phyloP scores from a whole-genome alignment of 2,113 vertebrate genomes.

The Indicator indicator region DNA sequence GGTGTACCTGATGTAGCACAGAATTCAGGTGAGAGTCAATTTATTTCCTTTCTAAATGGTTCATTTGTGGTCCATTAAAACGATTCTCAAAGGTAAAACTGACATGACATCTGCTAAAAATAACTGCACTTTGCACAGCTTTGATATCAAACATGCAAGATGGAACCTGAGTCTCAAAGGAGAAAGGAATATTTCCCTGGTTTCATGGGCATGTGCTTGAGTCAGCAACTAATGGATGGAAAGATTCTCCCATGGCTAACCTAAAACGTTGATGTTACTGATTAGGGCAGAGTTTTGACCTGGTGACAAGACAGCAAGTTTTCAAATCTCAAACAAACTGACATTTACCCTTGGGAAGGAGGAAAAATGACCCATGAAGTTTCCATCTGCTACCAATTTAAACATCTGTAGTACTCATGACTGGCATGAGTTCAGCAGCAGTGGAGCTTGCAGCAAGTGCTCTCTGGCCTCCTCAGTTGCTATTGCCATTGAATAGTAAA shows the following conservation, averaged over 20 bases:
- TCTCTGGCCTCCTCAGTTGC: slow-evolving; percentile 8
- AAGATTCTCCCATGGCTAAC: slow-evolving; percentile 4
- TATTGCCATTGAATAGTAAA: neutral
- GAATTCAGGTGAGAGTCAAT: neutral
- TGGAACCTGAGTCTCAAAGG: neutral
- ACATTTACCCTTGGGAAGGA: slow-evolving; percentile 44
- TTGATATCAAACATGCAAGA: neutral
- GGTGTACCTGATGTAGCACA: neutral
- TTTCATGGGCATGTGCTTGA: slow-evolving; percentile 15
- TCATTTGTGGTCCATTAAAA: neutral
- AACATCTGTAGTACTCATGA: slow-evolving; percentile 33
- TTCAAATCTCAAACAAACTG: slow-evolving; percentile 23
- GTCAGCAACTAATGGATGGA: slow-evolving; percentile 14
- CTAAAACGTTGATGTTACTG: slow-evolving; percentile 18
- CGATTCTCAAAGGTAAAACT: slow-evolving; percentile 14
- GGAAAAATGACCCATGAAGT: slow-evolving; percentile 44
- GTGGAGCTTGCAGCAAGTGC: neutral
- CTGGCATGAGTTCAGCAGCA: neutral
- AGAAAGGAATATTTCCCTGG: neutral
- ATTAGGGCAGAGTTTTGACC: neutral
- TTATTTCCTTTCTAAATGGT: neutral
- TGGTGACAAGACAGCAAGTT: slow-evolving; percentile 9
- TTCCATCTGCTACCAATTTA: slow-evolving; percentile 43
- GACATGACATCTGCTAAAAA: neutral
- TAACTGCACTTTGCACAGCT: neutral